These are phyloP conservation scores for Perithous albicinctus DNA, from an alignment of 2,888 invertebrate species.

Conservation along the genomic window DNA sequence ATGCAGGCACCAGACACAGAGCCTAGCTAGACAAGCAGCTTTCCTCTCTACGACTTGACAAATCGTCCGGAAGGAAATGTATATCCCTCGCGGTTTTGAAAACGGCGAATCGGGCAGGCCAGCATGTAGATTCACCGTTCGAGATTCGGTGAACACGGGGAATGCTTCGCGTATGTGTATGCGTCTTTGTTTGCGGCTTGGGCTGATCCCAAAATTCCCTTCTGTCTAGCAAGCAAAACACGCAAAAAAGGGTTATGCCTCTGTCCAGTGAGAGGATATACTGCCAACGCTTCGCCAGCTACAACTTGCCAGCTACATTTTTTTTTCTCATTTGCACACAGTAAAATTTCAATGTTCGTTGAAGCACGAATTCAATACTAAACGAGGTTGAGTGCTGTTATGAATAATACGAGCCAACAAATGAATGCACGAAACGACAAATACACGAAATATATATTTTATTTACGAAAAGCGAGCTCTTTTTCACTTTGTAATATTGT, in stretches of 20 bases:
- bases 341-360: conserved; percentile 16
- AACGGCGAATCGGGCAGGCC: conserved; percentile 41
- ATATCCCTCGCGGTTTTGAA: conserved; percentile 52
- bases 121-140: conserved; percentile 54
- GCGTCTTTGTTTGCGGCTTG: conserved; percentile 55
- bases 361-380: neutral
- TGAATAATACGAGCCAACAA: neutral
- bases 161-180: neutral
- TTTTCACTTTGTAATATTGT: conserved; percentile 1
- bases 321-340: neutral
- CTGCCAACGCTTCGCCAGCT: conserved; percentile 15
- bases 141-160: conserved; percentile 41
- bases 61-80: conserved; percentile 81
- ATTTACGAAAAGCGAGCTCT: neutral
- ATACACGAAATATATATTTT: neutral
- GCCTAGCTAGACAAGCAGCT: conserved; percentile 69
- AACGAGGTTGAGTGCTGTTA: neutral
- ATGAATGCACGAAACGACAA: conserved; percentile 3
- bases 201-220: conserved; percentile 69
- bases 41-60: conserved; percentile 74
- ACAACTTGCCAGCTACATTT: conserved; percentile 31
- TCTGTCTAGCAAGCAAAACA: conserved; percentile 56
- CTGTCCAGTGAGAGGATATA: conserved; percentile 15
- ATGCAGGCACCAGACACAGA: conserved; percentile 61
- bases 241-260: conserved; percentile 55